Base-by-base conservation (phyloP, 2,797 vertebrate genomes). In the Anguilla obscura region DNA sequence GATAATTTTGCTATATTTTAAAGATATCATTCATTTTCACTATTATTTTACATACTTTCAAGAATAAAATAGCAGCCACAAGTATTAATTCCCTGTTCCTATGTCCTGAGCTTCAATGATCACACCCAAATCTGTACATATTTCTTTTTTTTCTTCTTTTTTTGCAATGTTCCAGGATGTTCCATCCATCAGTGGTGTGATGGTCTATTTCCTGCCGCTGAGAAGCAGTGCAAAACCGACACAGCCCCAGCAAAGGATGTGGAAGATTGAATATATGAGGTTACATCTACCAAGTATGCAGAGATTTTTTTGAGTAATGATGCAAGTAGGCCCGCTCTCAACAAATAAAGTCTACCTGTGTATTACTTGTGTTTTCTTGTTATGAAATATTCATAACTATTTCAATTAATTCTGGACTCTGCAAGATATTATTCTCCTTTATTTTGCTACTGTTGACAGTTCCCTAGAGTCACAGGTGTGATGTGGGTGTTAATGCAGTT, bases 311-410 rank as follows among this genome's bases (percentile, higher is more conserved):
- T 74, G 27, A 74, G 27, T 74, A 74, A 74, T 74, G 27, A 74
- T 74, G 69, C 69, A 74, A 33, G 30, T 74, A 36, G 10, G 18
- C 69, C 30, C 8, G 27, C 30, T 74, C 33, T 74, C 27, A 33
- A 33, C 69, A 74, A 33, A 33, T 74, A 36, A 33, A 40, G 27
- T 76, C 30, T 4, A 36, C 74, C 12, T 76, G 7, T 74, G n/a
- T 74, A 12, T 10, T 36, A 76, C 36, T 40, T n/a, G 2, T 40
- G 33, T 40, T 16, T 76, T 9, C 14, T 76, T 76, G 33, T 76
- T 76, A 71, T 71, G 69, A 71, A 30, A 71, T 71, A 71, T 71
- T 30, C 69, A 71, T 76, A 16, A 16, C 69, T 30, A 76, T 76
- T 40, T 76, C 33, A 76, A 76, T 71, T 30, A 30, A 71, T 27